Conservation (phyloP, 1,140 invertebrate genomes). For the Drosophila biarmipes region DNA sequence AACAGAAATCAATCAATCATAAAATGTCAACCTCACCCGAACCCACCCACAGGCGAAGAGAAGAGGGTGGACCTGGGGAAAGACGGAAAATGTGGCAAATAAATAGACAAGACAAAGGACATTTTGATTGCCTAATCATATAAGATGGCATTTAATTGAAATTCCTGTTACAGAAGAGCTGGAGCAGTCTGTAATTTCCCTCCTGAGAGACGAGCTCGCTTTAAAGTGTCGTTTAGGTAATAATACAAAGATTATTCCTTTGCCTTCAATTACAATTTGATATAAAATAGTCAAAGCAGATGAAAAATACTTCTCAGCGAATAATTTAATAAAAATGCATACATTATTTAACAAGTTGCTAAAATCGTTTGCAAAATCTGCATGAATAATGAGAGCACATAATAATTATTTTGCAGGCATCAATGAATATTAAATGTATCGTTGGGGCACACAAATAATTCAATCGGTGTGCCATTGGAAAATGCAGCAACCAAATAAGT, state of each 20-base stretch:
- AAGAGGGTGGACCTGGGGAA: background rate
- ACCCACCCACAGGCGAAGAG: background rate
- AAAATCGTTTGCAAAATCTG: constrained; percentile 41
- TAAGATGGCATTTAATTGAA: constrained; percentile 54
- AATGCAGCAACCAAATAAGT: background rate
- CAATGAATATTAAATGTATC: constrained; percentile 17
- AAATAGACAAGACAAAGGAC: constrained; percentile 47
- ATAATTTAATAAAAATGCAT: constrained; percentile 17
- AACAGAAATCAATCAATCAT: constrained; percentile 81
- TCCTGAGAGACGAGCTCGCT: constrained; percentile 3
- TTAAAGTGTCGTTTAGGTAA: constrained; percentile 37
- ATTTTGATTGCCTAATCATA: constrained; percentile 54
- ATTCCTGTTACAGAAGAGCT: constrained; percentile 38
- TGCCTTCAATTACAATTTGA: constrained; percentile 6
- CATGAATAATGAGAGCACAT: constrained; percentile 9
- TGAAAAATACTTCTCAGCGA: background rate
- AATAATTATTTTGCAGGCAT: constrained; percentile 2
- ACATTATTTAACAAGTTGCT: constrained; percentile 20
- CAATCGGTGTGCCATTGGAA: background rate
- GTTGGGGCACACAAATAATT: constrained; percentile 10
- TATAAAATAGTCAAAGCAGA: background rate
- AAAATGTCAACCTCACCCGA: constrained; percentile 59
- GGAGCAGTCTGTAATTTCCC: background rate
- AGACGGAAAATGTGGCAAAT: constrained; percentile 14
- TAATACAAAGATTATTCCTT: background rate